Percentiles rank a stretch among this genome's conserved stretches.
Evolutionary conservation across 1,140 invertebrate species (phyloP).

Genomic region (Heterodera carotae): DNA sequence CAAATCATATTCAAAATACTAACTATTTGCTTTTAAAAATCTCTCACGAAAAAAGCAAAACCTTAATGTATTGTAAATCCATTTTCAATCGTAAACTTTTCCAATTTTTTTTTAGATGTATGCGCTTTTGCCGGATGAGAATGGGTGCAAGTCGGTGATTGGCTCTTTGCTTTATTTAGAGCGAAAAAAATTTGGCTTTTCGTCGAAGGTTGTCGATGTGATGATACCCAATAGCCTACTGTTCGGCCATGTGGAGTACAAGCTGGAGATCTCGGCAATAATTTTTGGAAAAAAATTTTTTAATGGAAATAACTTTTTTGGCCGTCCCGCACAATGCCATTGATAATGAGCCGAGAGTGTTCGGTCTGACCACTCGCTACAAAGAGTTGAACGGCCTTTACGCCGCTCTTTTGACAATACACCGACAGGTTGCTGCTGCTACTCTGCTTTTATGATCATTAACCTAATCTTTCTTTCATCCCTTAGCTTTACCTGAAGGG

Average conservation of each 20-base stretch:
- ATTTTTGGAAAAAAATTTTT: constrained; percentile 20
- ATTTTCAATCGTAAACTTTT: too few relatives aligned
- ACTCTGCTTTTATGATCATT: neutral
- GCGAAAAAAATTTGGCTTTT: constrained; percentile 50
- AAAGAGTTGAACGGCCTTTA: constrained; percentile 45
- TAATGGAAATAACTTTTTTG: constrained; percentile 23
- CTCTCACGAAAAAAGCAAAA: too few relatives aligned
- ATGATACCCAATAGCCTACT: constrained; percentile 35
- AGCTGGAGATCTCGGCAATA: constrained; percentile 36
- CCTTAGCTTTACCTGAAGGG: constrained; percentile 53
- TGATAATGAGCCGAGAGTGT: constrained; percentile 36
- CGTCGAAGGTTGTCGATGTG: constrained; percentile 43
- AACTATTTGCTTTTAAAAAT: too few relatives aligned
- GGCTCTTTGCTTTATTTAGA: constrained; percentile 47
- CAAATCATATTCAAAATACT: too few relatives aligned
- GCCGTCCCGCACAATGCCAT: constrained; percentile 39
- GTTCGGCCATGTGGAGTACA: constrained; percentile 54
- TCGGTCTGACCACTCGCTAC: constrained; percentile 39
- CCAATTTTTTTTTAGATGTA: constrained; percentile 10
- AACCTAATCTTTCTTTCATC: neutral
- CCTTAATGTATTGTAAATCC: too few relatives aligned
- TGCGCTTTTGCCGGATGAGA: constrained; percentile 51
- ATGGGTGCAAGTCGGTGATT: constrained; percentile 43
- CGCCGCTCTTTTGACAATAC: constrained; percentile 42
- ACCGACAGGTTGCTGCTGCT: constrained; percentile 35